Base-by-base conservation (phyloP, 2,113 vertebrate species). In the Ciconia boyciana region DNA sequence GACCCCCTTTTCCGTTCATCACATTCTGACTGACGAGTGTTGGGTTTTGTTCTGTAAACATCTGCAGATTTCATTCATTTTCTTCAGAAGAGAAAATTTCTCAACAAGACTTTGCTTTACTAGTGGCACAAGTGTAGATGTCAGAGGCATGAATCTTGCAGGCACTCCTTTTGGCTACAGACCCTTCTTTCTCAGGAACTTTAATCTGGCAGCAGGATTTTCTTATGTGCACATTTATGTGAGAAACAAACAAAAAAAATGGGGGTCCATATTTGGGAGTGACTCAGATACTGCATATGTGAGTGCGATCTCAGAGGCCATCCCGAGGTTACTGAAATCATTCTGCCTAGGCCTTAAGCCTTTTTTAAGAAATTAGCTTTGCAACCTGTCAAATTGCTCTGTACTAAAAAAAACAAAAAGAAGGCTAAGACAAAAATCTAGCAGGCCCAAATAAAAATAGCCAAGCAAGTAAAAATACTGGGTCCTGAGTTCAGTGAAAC, bases 11-110 rank as follows among this genome's bases (percentile, higher is more conserved):
- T 21, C 34, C 2, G 4, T 49, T 39, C 75, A 62, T 43, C 69
- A 32, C 46, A 3, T 34, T 31, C 44, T 24, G 41, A 21, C 25
- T 39, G 65, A 58, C 0, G 0, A 60, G 28, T 1, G 22, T 10
- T 62, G 68, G 22, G 17, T 21, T 70, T 81, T 68, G 55, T 16
- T 39, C 44, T 31, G 13, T 19, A 54, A 86, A 66, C 32, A 54
- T 18, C 82, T 88, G 71, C 71, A 88, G 58, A 51, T 44, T 74
- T 65, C 76, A 17, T 61, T 43, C 26, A 1, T 54, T 36, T 55
- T 51, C 62, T 70, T 51, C 21, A 51, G 24, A 46, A 48, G 34
- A 71, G 39, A 62, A 43, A 60, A 87, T 44, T 51, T 70, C 81
- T n/a, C 44, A 69, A 41, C 31, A n/a, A 16, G 11, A 61, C 25